A percentile compares a stretch with the other conserved stretches of the same genome.
These are phyloP conservation scores for Tachina fera DNA, from an alignment of 2,888 invertebrate species.

Conservation along the genomic window DNA sequence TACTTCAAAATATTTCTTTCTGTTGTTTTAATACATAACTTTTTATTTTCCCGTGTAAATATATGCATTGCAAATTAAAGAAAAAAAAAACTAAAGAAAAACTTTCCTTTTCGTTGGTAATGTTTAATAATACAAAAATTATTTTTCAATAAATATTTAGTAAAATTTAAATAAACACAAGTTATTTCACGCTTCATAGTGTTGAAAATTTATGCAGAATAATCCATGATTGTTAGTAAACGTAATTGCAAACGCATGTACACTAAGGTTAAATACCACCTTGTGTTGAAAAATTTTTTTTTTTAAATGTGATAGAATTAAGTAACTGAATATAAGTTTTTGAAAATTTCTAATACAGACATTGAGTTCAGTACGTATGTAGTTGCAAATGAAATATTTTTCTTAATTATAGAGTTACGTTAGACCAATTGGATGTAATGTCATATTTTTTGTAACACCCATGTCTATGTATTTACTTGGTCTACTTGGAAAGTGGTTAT, in stretches of 20 bases:
- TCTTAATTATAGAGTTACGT: too few species aligned
- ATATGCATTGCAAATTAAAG: conserved; percentile 9
- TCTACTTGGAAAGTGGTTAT: too few species aligned
- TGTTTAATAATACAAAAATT: background rate
- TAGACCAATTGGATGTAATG: too few species aligned
- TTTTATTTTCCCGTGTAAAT: conserved; percentile 2
- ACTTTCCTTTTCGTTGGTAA: conserved; percentile 48
- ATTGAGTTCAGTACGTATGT: too few species aligned
- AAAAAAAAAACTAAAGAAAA: conserved; percentile 32
- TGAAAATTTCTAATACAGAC: too few species aligned
- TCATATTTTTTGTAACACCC: too few species aligned
- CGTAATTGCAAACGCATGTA: background rate
- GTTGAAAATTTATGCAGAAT: background rate
- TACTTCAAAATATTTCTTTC: background rate
- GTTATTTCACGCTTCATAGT: conserved; percentile 21
- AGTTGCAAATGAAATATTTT: too few species aligned
- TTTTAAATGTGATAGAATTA: too few species aligned
- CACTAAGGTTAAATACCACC: too few species aligned
- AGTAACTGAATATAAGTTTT: too few species aligned
- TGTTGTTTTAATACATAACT: background rate
- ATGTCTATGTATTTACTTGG: too few species aligned
- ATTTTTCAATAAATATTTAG: conserved; percentile 18
- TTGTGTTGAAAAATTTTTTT: too few species aligned
- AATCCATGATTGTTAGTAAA: background rate
- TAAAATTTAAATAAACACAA: conserved; percentile 35